Evolutionary conservation across 2,797 vertebrate genomes (phyloP), one percentile per base, ranked within the genome.

Genomic region (Salarias fasciatus): DNA sequence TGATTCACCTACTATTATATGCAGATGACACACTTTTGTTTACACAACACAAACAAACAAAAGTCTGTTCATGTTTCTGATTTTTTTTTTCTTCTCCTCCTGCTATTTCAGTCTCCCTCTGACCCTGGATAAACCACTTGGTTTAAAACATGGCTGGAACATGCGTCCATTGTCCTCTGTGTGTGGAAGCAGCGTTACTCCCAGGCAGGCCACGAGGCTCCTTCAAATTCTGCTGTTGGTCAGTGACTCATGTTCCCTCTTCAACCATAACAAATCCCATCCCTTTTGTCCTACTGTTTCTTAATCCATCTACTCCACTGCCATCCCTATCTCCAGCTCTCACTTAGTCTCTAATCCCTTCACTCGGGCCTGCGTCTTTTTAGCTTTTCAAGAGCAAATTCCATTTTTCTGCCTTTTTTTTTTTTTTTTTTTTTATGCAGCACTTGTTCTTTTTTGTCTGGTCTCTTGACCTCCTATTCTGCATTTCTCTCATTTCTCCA

Each of bases 241-340:
- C 54, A 41, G 42, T 41, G 24, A 15, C 40, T 75, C 64, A 48
- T 61, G 37, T 63, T 63, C 64, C 66, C 15, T 53, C 43, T 11
- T 64, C 65, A 46, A 42, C 57, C 54, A 60, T 41, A 74, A 66
- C 76, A 45, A 77, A 74, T 67, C 78, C 70, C 51, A 55, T 63
- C 55, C 56, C 30, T 61, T n/a, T 58, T 67, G 75, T 73, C 49
- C 40, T 41, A 30, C 57, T 56, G 53, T 75, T 77, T 79, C 12
- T 77, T 63, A 82, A 79, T 74, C 63, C 66, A 51, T 72, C 67
- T 65, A 69, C 79, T 79, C 77, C 61, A 63, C 52, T 35, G 53
- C 33, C 18, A 28, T 31, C 43, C 56, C 51, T 59, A 69, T 70
- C 75, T 81, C 43, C 58, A 29, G 8, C 48, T 69, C 50, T 69